phyloP scores from a whole-genome alignment of 2,113 vertebrate species.

The Plotosus lineatus region DNA sequence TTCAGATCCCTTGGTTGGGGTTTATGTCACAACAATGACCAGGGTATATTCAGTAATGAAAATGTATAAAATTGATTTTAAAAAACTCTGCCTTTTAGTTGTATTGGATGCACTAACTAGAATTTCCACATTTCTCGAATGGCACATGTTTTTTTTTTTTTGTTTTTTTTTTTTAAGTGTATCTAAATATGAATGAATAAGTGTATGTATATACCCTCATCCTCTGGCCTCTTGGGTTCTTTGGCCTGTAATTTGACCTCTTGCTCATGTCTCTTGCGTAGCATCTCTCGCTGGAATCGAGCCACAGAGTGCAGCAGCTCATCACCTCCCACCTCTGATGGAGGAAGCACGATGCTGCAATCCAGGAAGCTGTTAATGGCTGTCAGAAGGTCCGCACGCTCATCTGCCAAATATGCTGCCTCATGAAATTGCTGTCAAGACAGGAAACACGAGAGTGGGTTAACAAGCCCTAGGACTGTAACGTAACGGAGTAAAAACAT shows the following conservation, averaged over 20 bases:
- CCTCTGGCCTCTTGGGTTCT: slow-evolving; percentile 84
- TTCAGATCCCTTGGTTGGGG: too few species aligned
- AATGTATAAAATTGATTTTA: neutral
- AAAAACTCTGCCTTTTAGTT: too few species aligned
- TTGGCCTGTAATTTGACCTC: slow-evolving; percentile 77
- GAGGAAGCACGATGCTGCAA: slow-evolving; percentile 95
- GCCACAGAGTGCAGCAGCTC: slow-evolving; percentile 92
- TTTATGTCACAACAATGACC: too few species aligned
- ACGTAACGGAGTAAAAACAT: neutral
- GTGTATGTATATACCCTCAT: slow-evolving; percentile 78
- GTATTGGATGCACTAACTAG: too few species aligned
- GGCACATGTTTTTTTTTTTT: neutral
- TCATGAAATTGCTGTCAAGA: slow-evolving; percentile 88
- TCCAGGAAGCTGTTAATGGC: slow-evolving; percentile 98
- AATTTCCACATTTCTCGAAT: neutral
- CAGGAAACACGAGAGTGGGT: neutral
- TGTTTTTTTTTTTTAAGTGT: too few species aligned
- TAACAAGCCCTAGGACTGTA: neutral
- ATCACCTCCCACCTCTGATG: slow-evolving; percentile 90
- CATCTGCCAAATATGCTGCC: slow-evolving; percentile 90
- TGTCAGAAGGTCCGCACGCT: slow-evolving; percentile 87
- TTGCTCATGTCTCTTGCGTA: slow-evolving; percentile 88
- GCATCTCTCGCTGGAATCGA: slow-evolving; percentile 93
- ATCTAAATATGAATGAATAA: too few species aligned
- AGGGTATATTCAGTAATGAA: neutral